A percentile compares a stretch with the other conserved stretches of the same genome.
These are phyloP conservation scores for Asbolus verrucosus DNA, from an alignment of 1,140 invertebrate genomes.

Conservation along the genomic window DNA sequence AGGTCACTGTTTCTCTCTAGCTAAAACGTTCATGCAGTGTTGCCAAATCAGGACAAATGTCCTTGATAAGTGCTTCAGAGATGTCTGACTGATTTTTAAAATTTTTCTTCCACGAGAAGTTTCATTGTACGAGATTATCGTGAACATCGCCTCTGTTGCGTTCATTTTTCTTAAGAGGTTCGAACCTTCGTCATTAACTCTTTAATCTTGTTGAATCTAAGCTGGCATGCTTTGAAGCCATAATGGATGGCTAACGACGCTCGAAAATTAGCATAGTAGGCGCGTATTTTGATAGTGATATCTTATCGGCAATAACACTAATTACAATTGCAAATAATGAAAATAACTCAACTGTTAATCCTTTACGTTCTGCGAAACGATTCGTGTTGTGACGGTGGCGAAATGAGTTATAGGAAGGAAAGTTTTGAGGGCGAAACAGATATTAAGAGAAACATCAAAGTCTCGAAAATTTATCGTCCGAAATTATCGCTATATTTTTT, in stretches of 20 bases:
- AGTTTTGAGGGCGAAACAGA: slow-evolving; percentile 4
- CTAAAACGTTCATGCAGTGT: background rate
- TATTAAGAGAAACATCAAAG: slow-evolving; percentile 26
- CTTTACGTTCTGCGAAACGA: slow-evolving; percentile 9
- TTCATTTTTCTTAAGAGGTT: too few species aligned
- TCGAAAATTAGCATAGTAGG: slow-evolving; percentile 17
- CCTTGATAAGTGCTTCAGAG: too few species aligned
- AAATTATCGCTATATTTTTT: slow-evolving; percentile 27
- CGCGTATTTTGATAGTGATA: slow-evolving; percentile 32
- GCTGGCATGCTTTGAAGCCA: slow-evolving; percentile 11
- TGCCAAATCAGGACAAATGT: slow-evolving; percentile 2
- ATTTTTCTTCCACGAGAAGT: too few species aligned
- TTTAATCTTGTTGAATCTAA: slow-evolving; percentile 27
- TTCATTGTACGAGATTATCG: too few species aligned
- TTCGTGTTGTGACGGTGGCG: background rate
- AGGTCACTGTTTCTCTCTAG: slow-evolving; percentile 14
- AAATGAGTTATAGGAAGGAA: background rate
- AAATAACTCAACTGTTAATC: slow-evolving; percentile 27
- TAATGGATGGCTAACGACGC: slow-evolving; percentile 25
- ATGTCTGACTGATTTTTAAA: too few species aligned
- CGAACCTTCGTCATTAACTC: slow-evolving; percentile 5
- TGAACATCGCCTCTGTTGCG: too few species aligned
- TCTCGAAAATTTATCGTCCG: slow-evolving; percentile 7
- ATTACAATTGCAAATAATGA: slow-evolving; percentile 35
- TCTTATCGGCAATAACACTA: slow-evolving; percentile 32